Evolutionary conservation across 2,888 invertebrate genomes (phyloP).

Genomic region (Odiellus spinosus): DNA sequence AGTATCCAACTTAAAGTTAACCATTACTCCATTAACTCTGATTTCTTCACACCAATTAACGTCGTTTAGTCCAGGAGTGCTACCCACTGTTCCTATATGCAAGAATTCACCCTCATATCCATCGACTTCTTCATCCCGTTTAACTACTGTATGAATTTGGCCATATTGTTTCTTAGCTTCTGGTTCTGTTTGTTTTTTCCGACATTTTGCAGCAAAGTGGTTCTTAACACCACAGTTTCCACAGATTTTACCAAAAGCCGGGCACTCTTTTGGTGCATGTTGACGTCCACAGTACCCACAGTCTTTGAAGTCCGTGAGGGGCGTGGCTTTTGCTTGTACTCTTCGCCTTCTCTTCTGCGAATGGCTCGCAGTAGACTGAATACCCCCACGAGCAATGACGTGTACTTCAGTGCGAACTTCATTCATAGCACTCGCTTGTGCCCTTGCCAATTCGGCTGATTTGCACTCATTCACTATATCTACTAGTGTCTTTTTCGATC

Average conservation of each 20-base stretch:
- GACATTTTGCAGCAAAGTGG: slow-evolving; percentile 3
- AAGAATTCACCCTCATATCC: too few species aligned
- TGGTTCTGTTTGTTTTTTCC: too few species aligned
- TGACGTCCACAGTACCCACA: slow-evolving; percentile 3
- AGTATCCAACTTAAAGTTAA: slow-evolving; percentile 7
- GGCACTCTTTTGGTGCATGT: slow-evolving; percentile 2
- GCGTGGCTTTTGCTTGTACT: neutral
- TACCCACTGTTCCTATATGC: too few species aligned
- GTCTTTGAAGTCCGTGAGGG: neutral
- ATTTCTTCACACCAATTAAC: neutral
- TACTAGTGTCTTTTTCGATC: neutral
- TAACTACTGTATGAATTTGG: too few species aligned
- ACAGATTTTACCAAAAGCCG: slow-evolving; percentile 1
- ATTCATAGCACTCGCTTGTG: too few species aligned
- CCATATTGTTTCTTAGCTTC: too few species aligned
- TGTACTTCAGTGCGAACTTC: too few species aligned
- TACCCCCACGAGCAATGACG: too few species aligned
- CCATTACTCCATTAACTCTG: neutral
- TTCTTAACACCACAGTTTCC: slow-evolving; percentile 4
- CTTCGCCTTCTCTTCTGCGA: neutral
- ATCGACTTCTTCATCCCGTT: too few species aligned
- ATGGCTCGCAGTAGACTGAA: too few species aligned
- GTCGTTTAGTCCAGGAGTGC: too few species aligned
- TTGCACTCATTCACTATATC: slow-evolving; percentile 3
- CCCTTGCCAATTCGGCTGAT: too few species aligned